phyloP scores from a whole-genome alignment of 2,888 invertebrate species.

The Caenorhabditis sulstoni region DNA sequence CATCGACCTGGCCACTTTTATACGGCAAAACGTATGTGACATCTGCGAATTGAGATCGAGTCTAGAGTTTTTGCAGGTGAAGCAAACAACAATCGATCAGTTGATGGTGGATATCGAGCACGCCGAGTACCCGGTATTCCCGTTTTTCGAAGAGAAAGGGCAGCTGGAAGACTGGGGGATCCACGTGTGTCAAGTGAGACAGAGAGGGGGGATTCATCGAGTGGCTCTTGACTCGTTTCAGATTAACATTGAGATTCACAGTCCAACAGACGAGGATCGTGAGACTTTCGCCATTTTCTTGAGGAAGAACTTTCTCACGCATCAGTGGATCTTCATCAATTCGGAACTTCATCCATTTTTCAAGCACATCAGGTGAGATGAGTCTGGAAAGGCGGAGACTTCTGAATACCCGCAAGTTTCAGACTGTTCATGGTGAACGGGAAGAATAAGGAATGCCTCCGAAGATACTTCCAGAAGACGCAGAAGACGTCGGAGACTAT shows the following conservation, averaged over 20 bases:
- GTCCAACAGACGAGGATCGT: constrained; percentile 54
- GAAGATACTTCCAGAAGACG: constrained; percentile 48
- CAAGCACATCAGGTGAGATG: constrained; percentile 46
- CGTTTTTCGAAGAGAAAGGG: constrained; percentile 59
- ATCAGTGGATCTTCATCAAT: constrained; percentile 57
- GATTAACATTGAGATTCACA: constrained; percentile 69
- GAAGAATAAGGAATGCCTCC: constrained; percentile 49
- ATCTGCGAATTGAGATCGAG: neutral
- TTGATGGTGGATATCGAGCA: constrained; percentile 68
- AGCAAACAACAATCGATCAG: constrained; percentile 58
- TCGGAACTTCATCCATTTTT: constrained; percentile 50
- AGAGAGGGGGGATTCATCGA: constrained; percentile 53
- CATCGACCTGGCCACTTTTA: constrained; percentile 63
- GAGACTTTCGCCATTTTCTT: constrained; percentile 41
- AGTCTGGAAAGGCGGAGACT: neutral
- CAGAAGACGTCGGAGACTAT: neutral
- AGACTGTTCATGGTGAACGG: constrained; percentile 68
- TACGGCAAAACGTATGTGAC: constrained; percentile 48
- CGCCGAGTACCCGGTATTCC: constrained; percentile 66
- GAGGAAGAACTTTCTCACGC: constrained; percentile 42
- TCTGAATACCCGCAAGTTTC: no score
- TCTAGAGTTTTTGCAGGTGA: constrained; percentile 24
- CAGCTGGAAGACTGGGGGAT: constrained; percentile 53
- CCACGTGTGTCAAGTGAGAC: constrained; percentile 63
- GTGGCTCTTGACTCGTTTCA: constrained; percentile 61